These are phyloP conservation scores for Panurus biarmicus DNA, from an alignment of 2,113 vertebrate species.

Conservation along the genomic window DNA sequence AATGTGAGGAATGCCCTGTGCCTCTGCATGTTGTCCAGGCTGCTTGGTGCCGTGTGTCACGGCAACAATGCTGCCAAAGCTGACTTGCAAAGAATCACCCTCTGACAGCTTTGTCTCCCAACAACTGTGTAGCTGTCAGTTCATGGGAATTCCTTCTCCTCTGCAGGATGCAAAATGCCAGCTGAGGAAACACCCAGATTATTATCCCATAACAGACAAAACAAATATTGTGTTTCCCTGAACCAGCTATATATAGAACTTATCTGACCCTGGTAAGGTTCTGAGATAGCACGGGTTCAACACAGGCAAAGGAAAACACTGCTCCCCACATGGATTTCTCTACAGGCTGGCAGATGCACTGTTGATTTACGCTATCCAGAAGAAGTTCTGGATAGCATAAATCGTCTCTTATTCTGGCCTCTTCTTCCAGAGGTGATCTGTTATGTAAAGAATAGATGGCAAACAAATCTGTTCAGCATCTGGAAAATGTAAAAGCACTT, in stretches of 20 bases:
- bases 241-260: background rate
- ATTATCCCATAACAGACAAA: background rate
- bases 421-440: background rate
- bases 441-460: background rate
- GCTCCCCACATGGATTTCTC: background rate
- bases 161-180: background rate
- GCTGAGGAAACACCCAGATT: background rate
- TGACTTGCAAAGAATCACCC: conserved; percentile 41
- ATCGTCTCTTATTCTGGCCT: background rate
- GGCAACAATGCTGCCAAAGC: conserved; percentile 38
- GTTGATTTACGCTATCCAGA: background rate
- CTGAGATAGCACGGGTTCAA: background rate
- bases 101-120: background rate
- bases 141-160: conserved; percentile 45
- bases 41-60: background rate
- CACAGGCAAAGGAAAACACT: background rate
- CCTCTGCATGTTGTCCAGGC: background rate
- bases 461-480: background rate
- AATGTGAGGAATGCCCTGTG: conserved; percentile 10
- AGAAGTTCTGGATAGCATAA: background rate
- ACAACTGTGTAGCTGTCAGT: conserved; percentile 19
- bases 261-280: background rate
- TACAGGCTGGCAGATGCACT: background rate
- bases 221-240: conserved; percentile 19
- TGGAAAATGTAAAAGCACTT: background rate